Evolutionary conservation across 2,888 invertebrate genomes (phyloP).

Genomic region (Phyto melanocephala): DNA sequence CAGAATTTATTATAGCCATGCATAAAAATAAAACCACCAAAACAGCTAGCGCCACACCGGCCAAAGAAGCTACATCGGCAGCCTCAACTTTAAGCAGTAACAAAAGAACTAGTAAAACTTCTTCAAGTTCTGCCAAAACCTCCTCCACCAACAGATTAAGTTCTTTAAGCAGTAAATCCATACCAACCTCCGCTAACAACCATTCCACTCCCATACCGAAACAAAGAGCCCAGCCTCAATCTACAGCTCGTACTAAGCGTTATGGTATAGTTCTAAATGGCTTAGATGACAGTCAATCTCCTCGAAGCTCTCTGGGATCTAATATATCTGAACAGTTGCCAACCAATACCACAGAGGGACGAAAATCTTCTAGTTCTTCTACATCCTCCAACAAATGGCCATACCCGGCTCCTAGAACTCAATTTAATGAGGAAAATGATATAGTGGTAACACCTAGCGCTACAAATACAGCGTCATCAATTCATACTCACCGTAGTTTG

Average conservation of each 20-base stretch:
- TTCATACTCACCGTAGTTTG: conserved; percentile 21
- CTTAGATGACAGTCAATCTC: conserved; percentile 70
- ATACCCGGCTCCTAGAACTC: conserved; percentile 43
- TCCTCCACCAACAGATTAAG: conserved; percentile 35
- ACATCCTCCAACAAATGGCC: conserved; percentile 48
- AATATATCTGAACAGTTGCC: conserved; percentile 22
- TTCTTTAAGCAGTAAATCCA: conserved; percentile 54
- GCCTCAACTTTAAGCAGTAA: conserved; percentile 22
- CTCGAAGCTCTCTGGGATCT: conserved; percentile 43
- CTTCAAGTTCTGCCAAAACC: conserved; percentile 26
- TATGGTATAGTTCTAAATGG: conserved; percentile 78
- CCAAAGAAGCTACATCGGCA: conserved; percentile 9
- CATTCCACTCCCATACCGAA: conserved; percentile 65
- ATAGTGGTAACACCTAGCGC: conserved; percentile 52
- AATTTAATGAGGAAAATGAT: conserved; percentile 61
- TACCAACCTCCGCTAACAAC: conserved; percentile 14
- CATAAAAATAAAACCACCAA: conserved; percentile 54
- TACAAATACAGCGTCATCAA: conserved; percentile 40
- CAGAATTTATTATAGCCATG: conserved; percentile 60
- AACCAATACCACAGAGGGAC: conserved; percentile 28
- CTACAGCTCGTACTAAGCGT: conserved; percentile 74
- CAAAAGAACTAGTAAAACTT: conserved; percentile 62
- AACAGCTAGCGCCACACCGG: neutral
- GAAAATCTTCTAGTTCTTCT: conserved; percentile 39
- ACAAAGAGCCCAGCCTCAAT: conserved; percentile 61